Conservation (phyloP, 2,888 invertebrate genomes). For the Muscina levida region DNA sequence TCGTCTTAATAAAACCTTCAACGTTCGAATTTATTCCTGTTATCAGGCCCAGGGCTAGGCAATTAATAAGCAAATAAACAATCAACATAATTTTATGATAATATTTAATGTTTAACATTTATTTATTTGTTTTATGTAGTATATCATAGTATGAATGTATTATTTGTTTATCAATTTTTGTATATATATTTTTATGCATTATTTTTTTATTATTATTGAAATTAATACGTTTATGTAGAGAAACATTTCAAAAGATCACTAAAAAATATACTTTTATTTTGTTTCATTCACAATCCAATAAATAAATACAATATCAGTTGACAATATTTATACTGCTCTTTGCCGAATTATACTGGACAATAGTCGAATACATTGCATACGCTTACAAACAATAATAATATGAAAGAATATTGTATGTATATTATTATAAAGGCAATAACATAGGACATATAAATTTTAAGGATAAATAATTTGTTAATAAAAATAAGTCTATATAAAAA, state of each 20-base stretch:
- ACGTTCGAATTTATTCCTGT: too few relatives aligned
- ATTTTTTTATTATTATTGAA: constrained; percentile 48
- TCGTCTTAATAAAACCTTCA: too few relatives aligned
- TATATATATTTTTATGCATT: constrained; percentile 31
- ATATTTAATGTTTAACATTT: constrained; percentile 34
- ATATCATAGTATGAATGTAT: too few relatives aligned
- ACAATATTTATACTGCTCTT: background rate
- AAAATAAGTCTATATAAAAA: constrained; percentile 27
- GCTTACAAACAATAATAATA: background rate
- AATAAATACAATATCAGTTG: constrained; percentile 12
- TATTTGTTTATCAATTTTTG: too few relatives aligned
- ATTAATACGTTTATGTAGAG: constrained; percentile 39
- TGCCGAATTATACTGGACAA: background rate
- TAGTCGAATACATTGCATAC: constrained; percentile 21
- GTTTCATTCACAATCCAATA: constrained; percentile 30
- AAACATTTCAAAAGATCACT: constrained; percentile 7
- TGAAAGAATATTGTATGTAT: constrained; percentile 3
- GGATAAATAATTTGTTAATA: constrained; percentile 32
- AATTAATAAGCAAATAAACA: too few relatives aligned
- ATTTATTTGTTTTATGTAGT: too few relatives aligned
- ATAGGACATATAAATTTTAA: constrained; percentile 25
- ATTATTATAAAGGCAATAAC: constrained; percentile 26
- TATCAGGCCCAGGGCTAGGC: too few relatives aligned
- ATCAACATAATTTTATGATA: background rate
- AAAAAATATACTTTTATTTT: constrained; percentile 23